These are phyloP conservation scores for Ceyx cyanopectus DNA, from an alignment of 2,113 vertebrate species.

Conservation along the genomic window DNA sequence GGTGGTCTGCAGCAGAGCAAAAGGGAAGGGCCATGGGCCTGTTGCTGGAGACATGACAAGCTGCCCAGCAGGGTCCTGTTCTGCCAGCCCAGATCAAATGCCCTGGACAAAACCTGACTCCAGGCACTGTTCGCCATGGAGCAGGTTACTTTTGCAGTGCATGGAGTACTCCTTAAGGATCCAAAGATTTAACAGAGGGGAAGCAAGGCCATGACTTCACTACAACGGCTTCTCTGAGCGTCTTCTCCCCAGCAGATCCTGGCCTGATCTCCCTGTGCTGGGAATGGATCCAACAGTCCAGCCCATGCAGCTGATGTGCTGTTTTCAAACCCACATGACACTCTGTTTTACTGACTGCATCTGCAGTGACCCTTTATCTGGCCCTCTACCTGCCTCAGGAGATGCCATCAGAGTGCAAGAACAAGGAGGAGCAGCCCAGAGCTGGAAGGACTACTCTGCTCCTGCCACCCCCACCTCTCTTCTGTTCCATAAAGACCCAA, in stretches of 20 bases:
- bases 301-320: neutral
- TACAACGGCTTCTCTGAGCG: fast-evolving
- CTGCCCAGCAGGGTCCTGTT: neutral
- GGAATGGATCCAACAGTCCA: neutral
- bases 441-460: neutral
- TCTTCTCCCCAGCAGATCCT: neutral
- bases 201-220: neutral
- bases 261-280: neutral
- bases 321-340: neutral
- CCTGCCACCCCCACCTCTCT: neutral
- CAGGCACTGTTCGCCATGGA: neutral
- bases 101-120: neutral
- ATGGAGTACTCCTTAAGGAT: neutral
- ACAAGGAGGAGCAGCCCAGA: neutral
- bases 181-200: neutral
- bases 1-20: neutral
- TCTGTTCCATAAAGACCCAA: neutral
- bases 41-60: neutral
- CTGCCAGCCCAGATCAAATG: neutral
- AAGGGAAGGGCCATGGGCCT: neutral
- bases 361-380: neutral
- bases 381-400: neutral
- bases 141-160: neutral
- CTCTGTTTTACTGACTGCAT: neutral
- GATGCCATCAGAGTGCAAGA: neutral